Evolutionary conservation across 2,113 vertebrate species (phyloP), one percentile per base, ranked within the genome.

Genomic region (Pomatostomus ruficeps): DNA sequence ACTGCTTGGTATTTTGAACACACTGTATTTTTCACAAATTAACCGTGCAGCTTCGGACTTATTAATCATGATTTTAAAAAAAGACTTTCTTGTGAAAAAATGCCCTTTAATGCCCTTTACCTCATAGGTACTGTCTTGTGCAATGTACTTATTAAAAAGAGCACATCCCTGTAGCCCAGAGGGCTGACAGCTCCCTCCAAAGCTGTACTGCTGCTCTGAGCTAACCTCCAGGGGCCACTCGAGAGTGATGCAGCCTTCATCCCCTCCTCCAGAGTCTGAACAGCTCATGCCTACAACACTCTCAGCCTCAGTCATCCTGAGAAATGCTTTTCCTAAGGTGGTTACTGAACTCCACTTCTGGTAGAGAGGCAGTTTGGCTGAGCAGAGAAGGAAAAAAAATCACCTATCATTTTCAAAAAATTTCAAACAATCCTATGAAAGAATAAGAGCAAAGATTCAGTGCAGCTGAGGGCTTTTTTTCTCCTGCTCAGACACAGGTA

Each of bases 161-260:
- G 92, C 95, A 95, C 74, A 97, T 94, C 68, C 75, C 97, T 97
- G 97, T 98, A 97, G 97, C 97, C 97, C 97, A 98, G 97, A 98
- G 98, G 97, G 97, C 97, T 98, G 96, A 97, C 97, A 98, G 96
- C 85, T 93, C 97, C 90, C 95, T 97, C 96, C 96, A 97, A 96
- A 96, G 97, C 93, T 78, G 85, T 83, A 31, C 58, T 33, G 71
- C 95, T 96, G 95, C 97, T 98, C 71, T 83, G 19, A 97, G 97
- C 94, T 94, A 98, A 97, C 94, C 97, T 98, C 97, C 93, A 89
- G 97, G 97, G 97, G 97, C 95, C 96, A 92, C 85, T 97, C 28
- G 2, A 87, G 89, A 96, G 74, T 33, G 82, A 93, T n/a, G 82
- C 77, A 93, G 92, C 84, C 94, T 97, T 96, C 75, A 93, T 82